A percentile compares a stretch with the other conserved stretches of the same genome.
Conservation (phyloP, 2,888 invertebrate species). For the Diadegma fenestrale region DNA sequence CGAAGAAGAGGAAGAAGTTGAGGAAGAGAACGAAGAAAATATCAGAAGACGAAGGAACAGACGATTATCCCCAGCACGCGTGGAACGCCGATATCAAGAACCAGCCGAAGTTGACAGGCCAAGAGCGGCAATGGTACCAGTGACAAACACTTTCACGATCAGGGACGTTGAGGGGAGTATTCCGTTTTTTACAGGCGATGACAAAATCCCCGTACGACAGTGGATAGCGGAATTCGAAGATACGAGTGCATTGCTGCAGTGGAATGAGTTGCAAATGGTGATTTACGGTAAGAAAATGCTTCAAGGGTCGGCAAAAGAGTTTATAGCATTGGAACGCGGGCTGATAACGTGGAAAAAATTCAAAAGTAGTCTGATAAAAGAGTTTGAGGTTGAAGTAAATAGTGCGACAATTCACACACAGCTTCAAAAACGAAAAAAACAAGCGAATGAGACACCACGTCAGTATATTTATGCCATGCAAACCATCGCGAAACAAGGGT, state of each 20-base stretch:
- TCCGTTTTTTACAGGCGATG: slow-evolving; percentile 8
- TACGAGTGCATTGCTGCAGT: not conserved
- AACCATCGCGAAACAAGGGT: not conserved
- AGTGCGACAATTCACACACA: slow-evolving; percentile 6
- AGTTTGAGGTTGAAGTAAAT: not conserved
- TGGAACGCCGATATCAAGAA: not conserved
- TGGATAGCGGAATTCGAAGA: slow-evolving; percentile 24
- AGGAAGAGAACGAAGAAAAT: not conserved
- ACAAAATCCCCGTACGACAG: not conserved
- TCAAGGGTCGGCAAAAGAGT: not conserved
- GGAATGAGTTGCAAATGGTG: not conserved
- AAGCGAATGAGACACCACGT: not conserved
- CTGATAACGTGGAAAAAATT: not conserved
- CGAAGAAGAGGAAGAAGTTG: not conserved
- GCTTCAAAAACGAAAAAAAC: not conserved
- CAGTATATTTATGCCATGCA: not conserved
- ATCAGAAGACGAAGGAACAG: not conserved
- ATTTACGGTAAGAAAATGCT: slow-evolving; percentile 6
- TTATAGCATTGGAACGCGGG: slow-evolving; percentile 1
- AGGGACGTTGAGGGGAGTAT: slow-evolving; percentile 12
- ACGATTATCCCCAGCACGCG: not conserved
- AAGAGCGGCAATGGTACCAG: slow-evolving; percentile 4
- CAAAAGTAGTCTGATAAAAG: not conserved
- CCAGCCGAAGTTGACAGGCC: not conserved
- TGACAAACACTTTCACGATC: slow-evolving; percentile 7